phyloP scores from a whole-genome alignment of 1,140 invertebrate genomes.

The Sarcophaga bullata region DNA sequence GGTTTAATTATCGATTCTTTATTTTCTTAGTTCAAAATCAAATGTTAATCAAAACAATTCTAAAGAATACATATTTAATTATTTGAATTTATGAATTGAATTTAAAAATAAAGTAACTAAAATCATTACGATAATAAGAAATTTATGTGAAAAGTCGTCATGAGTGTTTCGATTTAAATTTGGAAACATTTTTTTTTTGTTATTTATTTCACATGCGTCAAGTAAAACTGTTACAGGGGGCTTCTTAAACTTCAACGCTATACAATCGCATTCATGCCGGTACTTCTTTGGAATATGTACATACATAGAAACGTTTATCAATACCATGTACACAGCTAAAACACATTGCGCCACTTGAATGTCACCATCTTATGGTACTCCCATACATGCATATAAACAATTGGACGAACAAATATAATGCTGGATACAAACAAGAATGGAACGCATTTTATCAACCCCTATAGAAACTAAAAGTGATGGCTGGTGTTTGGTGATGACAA shows the following conservation, averaged over 20 bases:
- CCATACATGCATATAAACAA: too few relatives aligned
- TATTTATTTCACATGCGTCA: not conserved
- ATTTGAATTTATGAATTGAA: too few relatives aligned
- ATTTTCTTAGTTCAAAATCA: too few relatives aligned
- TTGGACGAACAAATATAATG: too few relatives aligned
- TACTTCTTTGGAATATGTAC: too few relatives aligned
- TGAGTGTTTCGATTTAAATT: not conserved
- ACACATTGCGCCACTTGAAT: not conserved
- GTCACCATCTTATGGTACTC: not conserved
- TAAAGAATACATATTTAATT: too few relatives aligned
- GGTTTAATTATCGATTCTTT: too few relatives aligned
- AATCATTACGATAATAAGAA: not conserved
- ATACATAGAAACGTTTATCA: too few relatives aligned
- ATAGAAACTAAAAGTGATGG: constrained; percentile 20
- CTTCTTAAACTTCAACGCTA: not conserved
- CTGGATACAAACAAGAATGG: too few relatives aligned
- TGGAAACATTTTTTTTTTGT: not conserved
- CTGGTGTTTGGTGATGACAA: not conserved
- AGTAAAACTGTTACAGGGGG: not conserved
- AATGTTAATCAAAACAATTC: too few relatives aligned
- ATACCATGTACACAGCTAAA: not conserved
- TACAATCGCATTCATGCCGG: too few relatives aligned
- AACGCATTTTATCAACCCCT: not conserved
- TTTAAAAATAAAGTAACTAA: not conserved
- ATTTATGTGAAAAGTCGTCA: not conserved